Percentiles rank a stretch among this genome's conserved stretches.
Evolutionary conservation across 1,140 invertebrate species (phyloP).

Genomic region (Drosophila subobscura): DNA sequence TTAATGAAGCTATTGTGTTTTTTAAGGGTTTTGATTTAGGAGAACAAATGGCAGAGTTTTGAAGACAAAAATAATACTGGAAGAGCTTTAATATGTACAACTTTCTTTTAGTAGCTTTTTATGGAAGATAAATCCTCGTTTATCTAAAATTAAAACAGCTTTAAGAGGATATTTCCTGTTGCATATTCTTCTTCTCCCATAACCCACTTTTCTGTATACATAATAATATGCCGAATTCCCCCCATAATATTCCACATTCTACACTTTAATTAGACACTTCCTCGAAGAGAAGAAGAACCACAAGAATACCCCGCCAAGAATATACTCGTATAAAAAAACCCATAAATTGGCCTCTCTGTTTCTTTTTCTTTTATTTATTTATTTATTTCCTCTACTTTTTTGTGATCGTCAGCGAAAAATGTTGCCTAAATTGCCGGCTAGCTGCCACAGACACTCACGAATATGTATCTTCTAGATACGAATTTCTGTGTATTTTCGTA

Average conservation of each 20-base stretch:
- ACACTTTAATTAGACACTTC: slow-evolving; percentile 43
- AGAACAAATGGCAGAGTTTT: slow-evolving; percentile 14
- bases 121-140: too few species aligned
- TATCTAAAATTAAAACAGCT: too few species aligned
- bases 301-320: slow-evolving; percentile 33
- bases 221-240: slow-evolving; percentile 8
- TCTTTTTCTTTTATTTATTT: slow-evolving; percentile 17
- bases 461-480: slow-evolving; percentile 16
- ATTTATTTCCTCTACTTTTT: slow-evolving; percentile 15
- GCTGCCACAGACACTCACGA: slow-evolving; percentile 19
- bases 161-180: background rate
- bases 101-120: too few species aligned
- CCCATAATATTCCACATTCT: slow-evolving; percentile 27
- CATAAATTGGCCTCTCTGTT: slow-evolving; percentile 56
- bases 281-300: slow-evolving; percentile 2
- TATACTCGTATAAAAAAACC: slow-evolving; percentile 27
- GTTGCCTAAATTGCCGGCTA: slow-evolving; percentile 54
- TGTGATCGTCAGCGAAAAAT: slow-evolving; percentile 31
- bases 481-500: slow-evolving; percentile 30
- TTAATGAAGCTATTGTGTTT: slow-evolving; percentile 43
- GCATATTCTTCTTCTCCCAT: slow-evolving; percentile 7
- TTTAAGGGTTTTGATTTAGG: background rate
- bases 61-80: background rate
- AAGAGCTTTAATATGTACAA: too few species aligned
- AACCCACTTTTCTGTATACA: slow-evolving; percentile 13